phyloP scores from a whole-genome alignment of 2,113 vertebrate genomes.

The Carlito syrichta region DNA sequence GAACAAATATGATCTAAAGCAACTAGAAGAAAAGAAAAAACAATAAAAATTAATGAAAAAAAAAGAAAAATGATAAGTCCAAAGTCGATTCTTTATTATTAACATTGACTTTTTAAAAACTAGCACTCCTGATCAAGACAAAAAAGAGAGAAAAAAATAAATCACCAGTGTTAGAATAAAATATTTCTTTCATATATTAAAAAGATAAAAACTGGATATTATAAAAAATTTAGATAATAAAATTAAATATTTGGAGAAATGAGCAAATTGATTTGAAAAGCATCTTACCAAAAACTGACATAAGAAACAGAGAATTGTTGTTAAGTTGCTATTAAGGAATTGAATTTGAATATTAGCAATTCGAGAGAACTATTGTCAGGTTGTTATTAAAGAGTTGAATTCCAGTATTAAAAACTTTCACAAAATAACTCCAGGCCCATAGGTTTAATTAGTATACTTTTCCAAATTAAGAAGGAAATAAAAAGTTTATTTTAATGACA shows the following conservation, averaged over 20 bases:
- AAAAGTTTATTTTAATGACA: conserved; percentile 47
- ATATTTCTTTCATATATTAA: background rate
- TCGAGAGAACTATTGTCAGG: too few species aligned
- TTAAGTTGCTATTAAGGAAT: background rate
- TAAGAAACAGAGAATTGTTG: background rate
- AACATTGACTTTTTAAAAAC: too few species aligned
- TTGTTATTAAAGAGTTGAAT: background rate
- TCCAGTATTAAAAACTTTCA: background rate
- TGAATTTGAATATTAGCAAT: background rate
- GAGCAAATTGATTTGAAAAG: background rate
- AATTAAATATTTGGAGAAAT: background rate
- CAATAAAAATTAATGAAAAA: too few species aligned
- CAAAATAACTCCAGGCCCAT: background rate
- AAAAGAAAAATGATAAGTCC: too few species aligned
- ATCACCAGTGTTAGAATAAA: background rate
- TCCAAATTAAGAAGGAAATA: background rate
- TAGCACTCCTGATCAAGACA: too few species aligned
- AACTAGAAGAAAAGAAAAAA: too few species aligned
- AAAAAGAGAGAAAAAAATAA: too few species aligned
- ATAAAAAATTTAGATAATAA: background rate
- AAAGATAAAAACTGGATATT: background rate
- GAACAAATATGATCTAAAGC: too few species aligned
- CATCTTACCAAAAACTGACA: background rate
- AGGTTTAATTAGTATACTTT: background rate
- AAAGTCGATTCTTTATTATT: too few species aligned